Evolutionary conservation across 2,113 vertebrate species (phyloP), one percentile per base, ranked within the genome.

Genomic region (Mixornis gularis): DNA sequence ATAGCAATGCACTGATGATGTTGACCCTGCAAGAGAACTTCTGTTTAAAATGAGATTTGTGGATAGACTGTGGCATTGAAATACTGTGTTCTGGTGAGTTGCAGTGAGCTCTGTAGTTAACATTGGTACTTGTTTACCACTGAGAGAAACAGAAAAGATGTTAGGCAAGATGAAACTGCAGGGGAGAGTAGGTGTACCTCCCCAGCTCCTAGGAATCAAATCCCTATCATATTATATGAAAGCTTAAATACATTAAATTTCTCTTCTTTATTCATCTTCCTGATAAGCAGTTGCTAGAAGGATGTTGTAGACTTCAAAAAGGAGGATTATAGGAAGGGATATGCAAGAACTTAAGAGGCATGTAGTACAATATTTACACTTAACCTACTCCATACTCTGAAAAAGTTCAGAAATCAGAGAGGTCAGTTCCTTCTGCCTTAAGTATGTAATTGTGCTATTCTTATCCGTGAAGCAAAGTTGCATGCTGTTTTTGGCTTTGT

Each of bases 401-500:
- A 85, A 93, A 80, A 46, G 26, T 81, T 71, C 79, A 84, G 48
- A 80, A 93, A 85, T 55, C 26, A 11, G 62, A 89, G 85, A 84
- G 17, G 58, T 93, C 60, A 85, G 19, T 91, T 86, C 51, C 85
- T 94, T 89, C 43, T 65, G 14, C 46, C 72, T 70, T 20, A 73
- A 68, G 65, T 62, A 20, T 49, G n/a, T 43, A 92, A 77, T 34
- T 79, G 22, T 85, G 62, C 32, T 72, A 85, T 90, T 40, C 65
- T 89, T 93, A 87, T 85, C 93, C 85, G 16, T 6, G 24, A 85
- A 93, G 70, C 82, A 49, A 92, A 72, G 34, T 46, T 90, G 79
- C 44, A 34, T 60, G 21, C 60, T 81, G 4, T 62, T 93, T 94
- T 93, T 91, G 44, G 76, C 64, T 89, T 93, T 92, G 70, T 53